phyloP scores from a whole-genome alignment of 2,888 invertebrate species.

The Macaria notata region DNA sequence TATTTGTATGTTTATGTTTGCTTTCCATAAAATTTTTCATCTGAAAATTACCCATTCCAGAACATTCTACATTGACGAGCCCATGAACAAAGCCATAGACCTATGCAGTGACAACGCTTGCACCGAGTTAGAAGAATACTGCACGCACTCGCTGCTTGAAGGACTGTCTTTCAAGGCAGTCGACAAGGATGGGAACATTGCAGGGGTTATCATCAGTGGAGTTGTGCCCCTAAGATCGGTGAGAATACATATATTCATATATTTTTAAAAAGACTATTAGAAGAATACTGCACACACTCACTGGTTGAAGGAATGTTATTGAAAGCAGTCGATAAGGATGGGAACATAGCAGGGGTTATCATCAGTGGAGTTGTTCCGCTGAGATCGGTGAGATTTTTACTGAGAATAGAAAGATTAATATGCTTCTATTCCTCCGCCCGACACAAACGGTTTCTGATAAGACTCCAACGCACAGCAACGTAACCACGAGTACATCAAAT shows the following conservation, averaged over 20 bases:
- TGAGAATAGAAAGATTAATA: too few species aligned
- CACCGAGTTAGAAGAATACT: conserved; percentile 84
- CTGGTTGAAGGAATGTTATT: conserved; percentile 83
- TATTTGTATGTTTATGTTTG: too few species aligned
- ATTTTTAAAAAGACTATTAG: too few species aligned
- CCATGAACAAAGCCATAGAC: conserved; percentile 80
- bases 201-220: conserved; percentile 82
- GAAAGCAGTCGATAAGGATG: conserved; percentile 83
- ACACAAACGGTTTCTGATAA: too few species aligned
- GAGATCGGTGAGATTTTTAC: conserved; percentile 48
- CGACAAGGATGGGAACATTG: conserved; percentile 79
- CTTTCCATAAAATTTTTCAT: too few species aligned
- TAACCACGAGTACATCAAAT: too few species aligned
- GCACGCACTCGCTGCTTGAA: conserved; percentile 77
- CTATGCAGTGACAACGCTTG: conserved; percentile 71
- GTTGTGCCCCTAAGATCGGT: conserved; percentile 59
- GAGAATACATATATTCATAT: conserved; percentile 1
- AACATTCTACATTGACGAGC: conserved; percentile 84
- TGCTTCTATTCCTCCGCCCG: too few species aligned
- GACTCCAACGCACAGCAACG: too few species aligned
- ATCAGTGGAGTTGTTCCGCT: conserved; percentile 71
- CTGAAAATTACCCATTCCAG: conserved; percentile 45
- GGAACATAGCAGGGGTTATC: conserved; percentile 82
- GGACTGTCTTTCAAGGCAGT: conserved; percentile 85
- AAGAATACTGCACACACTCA: conserved; percentile 82